phyloP scores from a whole-genome alignment of 2,113 vertebrate species.

The Capreolus pygargus region DNA sequence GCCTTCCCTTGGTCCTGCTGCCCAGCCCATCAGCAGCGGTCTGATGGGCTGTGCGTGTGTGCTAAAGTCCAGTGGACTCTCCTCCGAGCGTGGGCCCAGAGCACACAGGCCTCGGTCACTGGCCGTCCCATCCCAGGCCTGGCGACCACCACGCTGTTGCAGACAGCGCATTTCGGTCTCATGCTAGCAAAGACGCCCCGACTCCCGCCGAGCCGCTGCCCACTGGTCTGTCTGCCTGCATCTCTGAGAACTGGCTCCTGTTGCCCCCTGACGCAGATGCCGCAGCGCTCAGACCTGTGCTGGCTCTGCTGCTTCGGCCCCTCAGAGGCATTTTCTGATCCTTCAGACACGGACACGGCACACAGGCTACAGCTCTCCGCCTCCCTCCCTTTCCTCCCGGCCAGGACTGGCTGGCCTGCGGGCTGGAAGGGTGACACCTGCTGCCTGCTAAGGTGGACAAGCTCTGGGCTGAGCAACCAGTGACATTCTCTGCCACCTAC shows the following conservation, averaged over 20 bases:
- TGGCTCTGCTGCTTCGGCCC: background rate
- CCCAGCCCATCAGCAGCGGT: background rate
- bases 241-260: no score
- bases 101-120: background rate
- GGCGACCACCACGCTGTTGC: background rate
- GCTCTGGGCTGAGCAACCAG: background rate
- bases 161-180: background rate
- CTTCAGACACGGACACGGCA: background rate
- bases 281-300: background rate
- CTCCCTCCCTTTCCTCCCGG: background rate
- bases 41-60: background rate
- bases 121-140: background rate
- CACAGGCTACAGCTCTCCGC: background rate
- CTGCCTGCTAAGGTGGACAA: background rate
- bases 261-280: background rate
- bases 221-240: no score
- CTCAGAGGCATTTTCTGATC: background rate
- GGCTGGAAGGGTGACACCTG: background rate
- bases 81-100: background rate
- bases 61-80: background rate
- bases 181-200: background rate
- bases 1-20: background rate
- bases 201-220: no score
- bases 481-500: background rate
- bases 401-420: background rate